Conservation (phyloP, 1,140 invertebrate species). For the Lineus longissimus region DNA sequence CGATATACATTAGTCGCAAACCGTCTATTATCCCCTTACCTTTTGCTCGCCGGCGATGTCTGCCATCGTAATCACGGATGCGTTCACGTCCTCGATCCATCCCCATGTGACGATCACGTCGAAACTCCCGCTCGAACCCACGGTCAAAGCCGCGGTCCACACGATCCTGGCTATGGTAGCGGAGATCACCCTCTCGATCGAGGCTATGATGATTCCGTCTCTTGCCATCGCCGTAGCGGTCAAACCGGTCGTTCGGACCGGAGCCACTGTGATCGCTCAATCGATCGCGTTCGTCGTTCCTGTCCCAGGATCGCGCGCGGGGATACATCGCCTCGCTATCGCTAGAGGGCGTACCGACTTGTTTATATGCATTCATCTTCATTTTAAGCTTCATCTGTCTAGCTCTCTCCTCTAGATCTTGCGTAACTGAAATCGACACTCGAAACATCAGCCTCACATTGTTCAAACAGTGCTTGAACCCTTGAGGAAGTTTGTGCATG, state of each 20-base stretch:
- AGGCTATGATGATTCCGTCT: neutral
- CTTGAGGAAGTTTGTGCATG: too few species aligned
- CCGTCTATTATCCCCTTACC: constrained; percentile 2
- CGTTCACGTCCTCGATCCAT: neutral
- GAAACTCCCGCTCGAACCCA: too few species aligned
- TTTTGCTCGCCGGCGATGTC: neutral
- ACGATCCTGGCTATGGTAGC: neutral
- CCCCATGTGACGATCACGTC: too few species aligned
- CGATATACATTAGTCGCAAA: too few species aligned
- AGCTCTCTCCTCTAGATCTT: constrained; percentile 81
- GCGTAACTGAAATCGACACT: constrained; percentile 44
- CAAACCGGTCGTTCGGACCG: too few species aligned
- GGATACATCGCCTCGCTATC: constrained; percentile 33
- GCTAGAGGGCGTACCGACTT: constrained; percentile 24
- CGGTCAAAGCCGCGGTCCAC: constrained; percentile 11
- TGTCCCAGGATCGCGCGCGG: neutral
- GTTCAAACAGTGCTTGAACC: too few species aligned
- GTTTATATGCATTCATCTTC: constrained; percentile 47
- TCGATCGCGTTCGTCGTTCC: neutral
- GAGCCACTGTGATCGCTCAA: neutral
- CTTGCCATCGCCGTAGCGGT: too few species aligned
- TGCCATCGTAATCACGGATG: constrained; percentile 1
- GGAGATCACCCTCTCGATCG: neutral
- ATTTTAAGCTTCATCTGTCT: constrained; percentile 67
- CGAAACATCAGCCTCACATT: neutral